phyloP scores from a whole-genome alignment of 2,888 invertebrate genomes.

The Teinopalpus imperialis region DNA sequence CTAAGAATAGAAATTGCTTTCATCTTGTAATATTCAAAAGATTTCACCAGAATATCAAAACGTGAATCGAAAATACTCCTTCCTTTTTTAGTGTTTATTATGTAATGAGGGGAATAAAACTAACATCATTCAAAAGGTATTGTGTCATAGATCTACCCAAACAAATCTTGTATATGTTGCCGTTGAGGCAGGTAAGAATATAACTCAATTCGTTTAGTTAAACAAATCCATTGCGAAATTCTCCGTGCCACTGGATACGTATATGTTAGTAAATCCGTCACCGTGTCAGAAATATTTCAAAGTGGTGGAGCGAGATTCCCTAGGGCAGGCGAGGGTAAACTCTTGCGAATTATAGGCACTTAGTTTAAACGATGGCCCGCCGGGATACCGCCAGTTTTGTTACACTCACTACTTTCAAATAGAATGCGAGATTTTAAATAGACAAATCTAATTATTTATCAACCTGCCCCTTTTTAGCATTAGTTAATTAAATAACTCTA shows the following conservation, averaged over 20 bases:
- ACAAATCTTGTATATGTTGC: too few species aligned
- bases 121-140: too few species aligned
- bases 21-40: too few species aligned
- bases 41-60: too few species aligned
- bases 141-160: too few species aligned
- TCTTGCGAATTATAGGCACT: constrained; percentile 76
- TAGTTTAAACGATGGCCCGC: constrained; percentile 72
- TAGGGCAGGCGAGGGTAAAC: constrained; percentile 62
- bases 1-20: too few species aligned
- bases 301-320: constrained; percentile 61
- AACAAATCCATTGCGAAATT: constrained; percentile 3
- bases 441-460: constrained; percentile 23
- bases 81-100: too few species aligned
- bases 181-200: too few species aligned
- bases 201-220: neutral
- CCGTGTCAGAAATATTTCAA: constrained; percentile 61
- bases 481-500: constrained; percentile 19
- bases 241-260: constrained; percentile 1
- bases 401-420: constrained; percentile 50
- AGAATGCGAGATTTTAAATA: constrained; percentile 40
- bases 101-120: too few species aligned
- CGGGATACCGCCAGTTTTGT: constrained; percentile 58
- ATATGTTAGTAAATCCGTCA: constrained; percentile 31
- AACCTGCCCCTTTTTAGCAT: constrained; percentile 28
- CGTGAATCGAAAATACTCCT: too few species aligned